These are phyloP conservation scores for Connochaetes taurinus DNA, from an alignment of 2,113 vertebrate genomes.

Conservation along the genomic window DNA sequence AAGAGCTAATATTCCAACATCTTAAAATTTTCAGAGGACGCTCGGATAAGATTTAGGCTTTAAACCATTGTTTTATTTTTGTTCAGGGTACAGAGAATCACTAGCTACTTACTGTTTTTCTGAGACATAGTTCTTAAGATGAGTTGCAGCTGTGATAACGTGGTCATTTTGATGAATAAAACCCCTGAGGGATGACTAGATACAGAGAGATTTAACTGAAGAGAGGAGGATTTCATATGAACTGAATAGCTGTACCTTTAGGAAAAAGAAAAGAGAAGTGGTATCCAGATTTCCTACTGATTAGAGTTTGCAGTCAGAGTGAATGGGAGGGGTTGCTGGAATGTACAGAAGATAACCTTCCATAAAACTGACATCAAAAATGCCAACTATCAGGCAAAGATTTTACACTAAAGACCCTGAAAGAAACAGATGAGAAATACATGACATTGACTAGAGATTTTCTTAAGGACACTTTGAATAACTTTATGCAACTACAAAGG, in stretches of 20 bases:
- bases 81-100: not conserved
- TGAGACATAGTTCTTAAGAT: slow-evolving; percentile 39
- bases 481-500: not conserved
- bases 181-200: not conserved
- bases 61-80: slow-evolving; percentile 39
- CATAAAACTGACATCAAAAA: not conserved
- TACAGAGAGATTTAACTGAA: not conserved
- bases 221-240: not conserved
- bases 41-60: slow-evolving; percentile 27
- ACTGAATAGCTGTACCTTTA: not conserved
- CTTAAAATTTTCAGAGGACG: slow-evolving; percentile 43
- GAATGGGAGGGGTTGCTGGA: not conserved
- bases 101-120: slow-evolving; percentile 38
- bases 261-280: not conserved
- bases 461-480: not conserved
- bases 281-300: not conserved
- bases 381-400: not conserved
- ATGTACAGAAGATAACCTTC: not conserved
- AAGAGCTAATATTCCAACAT: slow-evolving; percentile 20
- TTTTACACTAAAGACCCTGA: not conserved
- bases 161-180: slow-evolving; percentile 7
- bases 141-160: slow-evolving; percentile 45
- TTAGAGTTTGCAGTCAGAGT: not conserved
- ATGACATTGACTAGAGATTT: not conserved
- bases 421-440: not conserved